These are phyloP conservation scores for Platyura marginata DNA, from an alignment of 1,140 invertebrate genomes.

Conservation along the genomic window DNA sequence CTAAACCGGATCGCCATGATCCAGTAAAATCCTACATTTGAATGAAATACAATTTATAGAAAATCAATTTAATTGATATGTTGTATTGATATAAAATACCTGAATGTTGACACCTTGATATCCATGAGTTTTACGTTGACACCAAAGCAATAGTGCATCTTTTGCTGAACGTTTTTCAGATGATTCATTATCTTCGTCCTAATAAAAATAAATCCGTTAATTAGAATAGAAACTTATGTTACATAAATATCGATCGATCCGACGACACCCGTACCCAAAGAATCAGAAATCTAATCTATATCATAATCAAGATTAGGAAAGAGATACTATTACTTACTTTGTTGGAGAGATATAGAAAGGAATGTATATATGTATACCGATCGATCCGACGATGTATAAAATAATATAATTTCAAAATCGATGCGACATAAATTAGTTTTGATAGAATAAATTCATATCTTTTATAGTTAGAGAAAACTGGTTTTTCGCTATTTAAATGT, in stretches of 20 bases:
- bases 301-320: no score
- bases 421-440: background rate
- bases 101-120: conserved; percentile 78
- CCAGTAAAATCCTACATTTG: conserved; percentile 37
- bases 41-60: conserved; percentile 4
- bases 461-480: background rate
- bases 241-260: background rate
- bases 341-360: no score
- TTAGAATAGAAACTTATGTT: background rate
- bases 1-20: conserved; percentile 89
- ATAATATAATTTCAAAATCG: no score
- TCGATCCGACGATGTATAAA: no score
- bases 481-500: background rate
- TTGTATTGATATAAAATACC: no score
- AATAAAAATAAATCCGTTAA: background rate
- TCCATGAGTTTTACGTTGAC: conserved; percentile 91
- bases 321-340: no score
- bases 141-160: conserved; percentile 95
- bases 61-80: no score
- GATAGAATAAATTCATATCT: background rate
- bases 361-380: no score
- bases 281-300: no score
- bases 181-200: conserved; percentile 94
- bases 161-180: conserved; percentile 98
- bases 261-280: no score